These are phyloP conservation scores for Tylochromis polylepis DNA, from an alignment of 2,113 vertebrate species.

Conservation along the genomic window DNA sequence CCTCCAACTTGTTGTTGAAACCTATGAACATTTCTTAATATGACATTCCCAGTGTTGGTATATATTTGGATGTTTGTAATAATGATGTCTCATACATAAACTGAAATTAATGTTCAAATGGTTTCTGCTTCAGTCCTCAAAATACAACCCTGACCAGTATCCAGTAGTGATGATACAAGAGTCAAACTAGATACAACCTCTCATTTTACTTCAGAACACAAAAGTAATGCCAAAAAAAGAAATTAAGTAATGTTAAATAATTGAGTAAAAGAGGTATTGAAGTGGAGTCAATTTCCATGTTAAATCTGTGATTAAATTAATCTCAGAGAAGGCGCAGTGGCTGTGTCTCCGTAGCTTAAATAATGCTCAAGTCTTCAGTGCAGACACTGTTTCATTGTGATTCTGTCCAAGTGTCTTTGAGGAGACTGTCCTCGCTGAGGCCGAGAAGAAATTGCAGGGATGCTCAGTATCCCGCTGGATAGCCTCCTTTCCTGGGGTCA, in stretches of 20 bases:
- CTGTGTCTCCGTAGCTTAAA: constrained; percentile 30
- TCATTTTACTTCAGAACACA: constrained; percentile 47
- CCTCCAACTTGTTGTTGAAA: constrained; percentile 10
- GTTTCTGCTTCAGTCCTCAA: neutral
- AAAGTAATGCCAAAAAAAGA: constrained; percentile 25
- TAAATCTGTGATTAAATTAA: constrained; percentile 4
- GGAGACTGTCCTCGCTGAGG: neutral
- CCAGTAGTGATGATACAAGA: constrained; percentile 17
- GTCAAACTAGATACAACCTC: constrained; percentile 37
- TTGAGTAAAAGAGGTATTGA: constrained; percentile 16
- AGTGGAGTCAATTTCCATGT: constrained; percentile 2
- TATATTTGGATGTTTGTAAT: neutral
- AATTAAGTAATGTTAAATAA: neutral
- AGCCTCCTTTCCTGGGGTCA: constrained; percentile 73
- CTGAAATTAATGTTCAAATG: neutral
- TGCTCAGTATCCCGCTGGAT: constrained; percentile 76
- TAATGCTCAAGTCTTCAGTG: constrained; percentile 7
- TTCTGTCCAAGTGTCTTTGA: constrained; percentile 33
- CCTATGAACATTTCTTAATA: neutral
- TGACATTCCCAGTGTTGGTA: neutral
- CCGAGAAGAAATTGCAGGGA: neutral
- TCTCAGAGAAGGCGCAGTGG: neutral
- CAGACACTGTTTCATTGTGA: neutral
- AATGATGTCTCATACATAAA: neutral
- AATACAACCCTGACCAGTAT: neutral